These are phyloP conservation scores for Brachionus asplanchnoidis DNA, from an alignment of 1,140 invertebrate genomes.

Conservation along the genomic window DNA sequence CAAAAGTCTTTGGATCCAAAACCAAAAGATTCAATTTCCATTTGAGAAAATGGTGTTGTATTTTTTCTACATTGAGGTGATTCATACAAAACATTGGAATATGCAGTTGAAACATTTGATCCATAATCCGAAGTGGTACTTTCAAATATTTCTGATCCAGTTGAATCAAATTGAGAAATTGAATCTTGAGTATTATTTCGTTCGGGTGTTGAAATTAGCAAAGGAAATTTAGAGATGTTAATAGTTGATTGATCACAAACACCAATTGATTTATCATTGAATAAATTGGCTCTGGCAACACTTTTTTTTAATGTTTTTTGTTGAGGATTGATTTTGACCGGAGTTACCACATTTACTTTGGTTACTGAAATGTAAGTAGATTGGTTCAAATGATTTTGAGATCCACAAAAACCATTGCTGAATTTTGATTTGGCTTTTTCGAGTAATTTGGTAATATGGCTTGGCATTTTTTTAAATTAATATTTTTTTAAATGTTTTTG, in stretches of 20 bases:
- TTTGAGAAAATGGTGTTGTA: neutral
- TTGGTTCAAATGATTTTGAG: neutral
- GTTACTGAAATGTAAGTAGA: neutral
- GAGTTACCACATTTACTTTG: neutral
- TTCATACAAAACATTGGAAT: neutral
- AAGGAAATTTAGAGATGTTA: neutral
- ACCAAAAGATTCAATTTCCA: neutral
- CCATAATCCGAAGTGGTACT: neutral
- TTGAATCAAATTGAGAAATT: neutral
- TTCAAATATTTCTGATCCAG: neutral
- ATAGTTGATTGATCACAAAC: neutral
- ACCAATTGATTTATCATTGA: neutral
- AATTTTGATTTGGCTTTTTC: slow-evolving; percentile 10
- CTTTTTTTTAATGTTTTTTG: neutral
- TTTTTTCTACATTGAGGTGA: neutral
- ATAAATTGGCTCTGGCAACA: neutral
- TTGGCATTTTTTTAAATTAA: neutral
- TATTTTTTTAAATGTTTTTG: neutral
- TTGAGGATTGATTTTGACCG: neutral
- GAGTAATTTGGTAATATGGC: neutral
- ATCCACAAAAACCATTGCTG: neutral
- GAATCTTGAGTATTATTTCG: neutral
- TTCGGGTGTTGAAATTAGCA: neutral
- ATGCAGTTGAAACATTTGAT: neutral
- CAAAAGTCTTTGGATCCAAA: neutral